Conservation (phyloP, 2,113 vertebrate genomes). For the Leptobrachium leishanense region DNA sequence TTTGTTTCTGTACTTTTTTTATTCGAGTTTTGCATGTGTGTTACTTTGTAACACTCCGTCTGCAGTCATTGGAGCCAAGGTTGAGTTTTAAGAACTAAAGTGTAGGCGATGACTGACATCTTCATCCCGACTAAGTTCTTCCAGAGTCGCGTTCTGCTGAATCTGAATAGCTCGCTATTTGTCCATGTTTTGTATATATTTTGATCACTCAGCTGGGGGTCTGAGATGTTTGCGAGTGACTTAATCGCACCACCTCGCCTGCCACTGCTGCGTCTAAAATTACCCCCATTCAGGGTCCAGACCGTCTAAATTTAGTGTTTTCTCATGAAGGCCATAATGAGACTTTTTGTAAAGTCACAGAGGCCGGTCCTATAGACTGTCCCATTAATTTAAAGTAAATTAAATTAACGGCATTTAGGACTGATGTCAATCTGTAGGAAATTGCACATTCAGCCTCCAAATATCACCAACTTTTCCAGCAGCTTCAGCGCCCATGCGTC, state of each 20-base stretch:
- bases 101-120: too few species aligned
- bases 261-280: conserved; percentile 75
- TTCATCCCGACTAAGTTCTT: too few species aligned
- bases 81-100: too few species aligned
- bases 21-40: too few species aligned
- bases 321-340: conserved; percentile 80
- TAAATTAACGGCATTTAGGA: conserved; percentile 87
- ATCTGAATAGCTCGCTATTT: too few species aligned
- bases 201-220: too few species aligned
- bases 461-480: conserved; percentile 81
- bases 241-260: conserved; percentile 80
- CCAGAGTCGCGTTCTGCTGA: too few species aligned
- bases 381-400: conserved; percentile 85
- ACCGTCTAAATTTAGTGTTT: conserved; percentile 83
- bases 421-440: conserved; percentile 86
- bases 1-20: too few species aligned
- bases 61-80: too few species aligned
- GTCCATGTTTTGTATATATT: too few species aligned
- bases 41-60: too few species aligned
- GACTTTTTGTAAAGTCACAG: conserved; percentile 65
- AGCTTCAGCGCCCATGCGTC: conserved; percentile 65
- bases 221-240: conserved; percentile 62
- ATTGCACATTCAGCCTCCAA: conserved; percentile 84
- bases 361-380: conserved; percentile 68
- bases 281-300: conserved; percentile 73